Evolutionary conservation across 1,140 invertebrate genomes (phyloP).

Genomic region (Caenorhabditis brenneri): DNA sequence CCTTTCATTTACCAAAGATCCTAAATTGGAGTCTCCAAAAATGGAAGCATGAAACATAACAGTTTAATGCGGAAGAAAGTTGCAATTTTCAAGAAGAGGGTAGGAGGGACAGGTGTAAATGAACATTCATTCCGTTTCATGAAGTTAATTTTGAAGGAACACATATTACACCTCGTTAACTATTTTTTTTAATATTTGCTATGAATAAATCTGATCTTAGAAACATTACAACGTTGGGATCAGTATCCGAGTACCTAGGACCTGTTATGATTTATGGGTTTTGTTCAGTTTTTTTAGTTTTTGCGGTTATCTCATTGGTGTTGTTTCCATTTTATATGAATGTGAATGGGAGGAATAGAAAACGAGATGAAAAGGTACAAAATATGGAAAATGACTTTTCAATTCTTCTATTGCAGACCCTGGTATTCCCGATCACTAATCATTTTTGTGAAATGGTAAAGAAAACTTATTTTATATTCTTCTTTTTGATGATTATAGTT

Average conservation of each 20-base stretch:
- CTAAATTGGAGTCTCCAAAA: no score
- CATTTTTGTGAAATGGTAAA: not conserved
- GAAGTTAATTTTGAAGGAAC: no score
- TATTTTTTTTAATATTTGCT: no score
- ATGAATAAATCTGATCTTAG: no score
- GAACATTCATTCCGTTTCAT: no score
- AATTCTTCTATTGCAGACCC: not conserved
- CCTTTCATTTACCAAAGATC: no score
- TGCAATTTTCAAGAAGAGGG: no score
- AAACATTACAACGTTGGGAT: not conserved
- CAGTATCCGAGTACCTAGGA: not conserved
- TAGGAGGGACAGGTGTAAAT: no score
- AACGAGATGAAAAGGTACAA: not conserved
- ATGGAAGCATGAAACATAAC: no score
- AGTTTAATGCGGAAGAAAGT: no score
- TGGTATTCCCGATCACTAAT: not conserved
- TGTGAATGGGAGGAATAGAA: not conserved
- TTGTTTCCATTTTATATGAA: not conserved
- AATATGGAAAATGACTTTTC: not conserved
- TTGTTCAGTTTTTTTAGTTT: not conserved
- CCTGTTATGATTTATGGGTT: not conserved
- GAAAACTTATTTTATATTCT: not conserved
- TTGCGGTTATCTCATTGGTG: not conserved
- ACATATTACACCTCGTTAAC: no score
- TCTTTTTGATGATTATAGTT: not conserved